Percentiles rank a stretch among this genome's conserved stretches.
Evolutionary conservation across 2,113 vertebrate species (phyloP).

Genomic region (Bubalus kerabau): DNA sequence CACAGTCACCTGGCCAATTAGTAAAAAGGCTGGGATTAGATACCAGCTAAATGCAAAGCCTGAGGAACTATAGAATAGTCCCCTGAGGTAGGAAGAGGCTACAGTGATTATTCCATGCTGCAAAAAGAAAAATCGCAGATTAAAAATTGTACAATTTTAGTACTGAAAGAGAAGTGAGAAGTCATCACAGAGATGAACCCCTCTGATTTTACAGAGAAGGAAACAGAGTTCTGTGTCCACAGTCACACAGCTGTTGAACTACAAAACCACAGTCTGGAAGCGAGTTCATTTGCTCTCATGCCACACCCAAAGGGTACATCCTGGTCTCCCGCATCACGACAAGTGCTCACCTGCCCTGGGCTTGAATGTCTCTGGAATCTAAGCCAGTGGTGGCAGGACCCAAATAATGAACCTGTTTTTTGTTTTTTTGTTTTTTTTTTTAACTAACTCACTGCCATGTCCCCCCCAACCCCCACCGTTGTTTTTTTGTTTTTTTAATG

Average conservation of each 20-base stretch:
- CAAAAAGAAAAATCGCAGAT: background rate
- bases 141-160: background rate
- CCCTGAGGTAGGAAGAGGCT: background rate
- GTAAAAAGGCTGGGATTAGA: background rate
- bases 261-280: background rate
- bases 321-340: background rate
- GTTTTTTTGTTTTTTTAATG: background rate
- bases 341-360: background rate
- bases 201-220: background rate
- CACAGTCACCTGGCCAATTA: background rate
- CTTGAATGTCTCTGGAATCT: background rate
- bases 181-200: background rate
- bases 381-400: background rate
- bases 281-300: background rate
- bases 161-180: background rate
- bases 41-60: background rate
- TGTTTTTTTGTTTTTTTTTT: background rate
- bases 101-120: background rate
- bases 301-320: too few relatives aligned
- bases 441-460: background rate
- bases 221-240: background rate
- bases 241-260: background rate
- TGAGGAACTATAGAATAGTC: background rate
- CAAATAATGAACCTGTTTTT: background rate
- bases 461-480: accelerated